Conservation (phyloP, 1,140 invertebrate species). For the Psix sp. region DNA sequence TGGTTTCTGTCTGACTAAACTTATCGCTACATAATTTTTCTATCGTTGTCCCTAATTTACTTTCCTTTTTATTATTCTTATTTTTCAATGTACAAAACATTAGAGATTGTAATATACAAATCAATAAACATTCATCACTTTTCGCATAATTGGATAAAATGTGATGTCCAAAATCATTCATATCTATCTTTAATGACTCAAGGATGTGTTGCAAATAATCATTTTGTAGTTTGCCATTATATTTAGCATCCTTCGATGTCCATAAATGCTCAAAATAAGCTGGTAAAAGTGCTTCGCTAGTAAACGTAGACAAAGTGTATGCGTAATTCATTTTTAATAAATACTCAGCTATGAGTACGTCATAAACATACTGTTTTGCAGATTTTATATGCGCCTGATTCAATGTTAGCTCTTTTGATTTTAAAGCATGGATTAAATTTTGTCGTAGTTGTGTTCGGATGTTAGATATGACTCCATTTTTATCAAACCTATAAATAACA, state of each 20-base stretch:
- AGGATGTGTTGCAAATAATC: constrained; percentile 71
- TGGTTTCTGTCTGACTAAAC: constrained; percentile 51
- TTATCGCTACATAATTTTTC: constrained; percentile 19
- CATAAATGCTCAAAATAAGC: constrained; percentile 68
- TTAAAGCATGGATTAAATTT: constrained; percentile 72
- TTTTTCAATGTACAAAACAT: constrained; percentile 36
- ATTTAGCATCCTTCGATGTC: constrained; percentile 18
- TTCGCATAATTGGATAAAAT: constrained; percentile 68
- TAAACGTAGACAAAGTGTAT: constrained; percentile 73
- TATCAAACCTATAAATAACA: constrained; percentile 70
- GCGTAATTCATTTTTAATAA: constrained; percentile 72
- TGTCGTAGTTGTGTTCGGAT: constrained; percentile 72
- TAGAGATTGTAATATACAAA: constrained; percentile 69
- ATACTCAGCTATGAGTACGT: constrained; percentile 74
- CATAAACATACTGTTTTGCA: constrained; percentile 74
- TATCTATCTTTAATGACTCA: constrained; percentile 71
- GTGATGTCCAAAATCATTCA: constrained; percentile 61
- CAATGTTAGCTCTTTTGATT: constrained; percentile 65
- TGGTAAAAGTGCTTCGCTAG: constrained; percentile 73
- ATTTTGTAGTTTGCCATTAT: constrained; percentile 64
- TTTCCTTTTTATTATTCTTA: constrained; percentile 8
- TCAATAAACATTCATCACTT: constrained; percentile 64
- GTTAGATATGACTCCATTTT: constrained; percentile 73
- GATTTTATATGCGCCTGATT: constrained; percentile 63
- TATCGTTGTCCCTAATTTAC: constrained; percentile 7